Conservation (phyloP, 2,888 invertebrate species). For the Andrena trimmerana region DNA sequence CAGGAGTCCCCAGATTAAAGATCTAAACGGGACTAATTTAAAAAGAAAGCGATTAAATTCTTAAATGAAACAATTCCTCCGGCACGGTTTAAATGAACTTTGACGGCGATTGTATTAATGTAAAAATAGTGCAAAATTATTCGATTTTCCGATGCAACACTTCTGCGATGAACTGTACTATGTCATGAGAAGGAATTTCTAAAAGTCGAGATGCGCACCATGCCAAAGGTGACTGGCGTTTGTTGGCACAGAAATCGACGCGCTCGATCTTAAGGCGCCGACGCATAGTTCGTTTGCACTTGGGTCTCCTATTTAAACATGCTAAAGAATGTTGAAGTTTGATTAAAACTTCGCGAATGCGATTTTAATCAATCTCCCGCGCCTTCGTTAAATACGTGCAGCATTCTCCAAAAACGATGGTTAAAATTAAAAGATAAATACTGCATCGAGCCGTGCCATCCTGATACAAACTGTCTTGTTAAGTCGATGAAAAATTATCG, state of each 20-base stretch:
- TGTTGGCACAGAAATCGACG: slow-evolving; percentile 49
- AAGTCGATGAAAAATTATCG: neutral
- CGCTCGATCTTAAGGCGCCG: slow-evolving; percentile 29
- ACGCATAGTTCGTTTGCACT: slow-evolving; percentile 28
- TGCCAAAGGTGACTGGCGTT: slow-evolving; percentile 44
- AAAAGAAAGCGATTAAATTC: neutral
- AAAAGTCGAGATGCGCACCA: slow-evolving; percentile 14
- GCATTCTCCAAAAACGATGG: neutral
- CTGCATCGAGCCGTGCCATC: too few species aligned
- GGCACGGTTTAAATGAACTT: neutral
- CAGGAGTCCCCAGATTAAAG: too few species aligned
- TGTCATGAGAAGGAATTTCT: slow-evolving; percentile 2
- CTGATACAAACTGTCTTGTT: neutral
- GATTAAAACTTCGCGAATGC: slow-evolving; percentile 1
- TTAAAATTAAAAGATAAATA: too few species aligned
- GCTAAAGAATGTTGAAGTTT: slow-evolving; percentile 3
- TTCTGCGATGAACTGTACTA: neutral
- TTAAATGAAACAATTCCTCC: neutral
- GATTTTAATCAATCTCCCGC: neutral
- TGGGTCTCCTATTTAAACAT: slow-evolving; percentile 6
- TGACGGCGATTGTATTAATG: neutral
- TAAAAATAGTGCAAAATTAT: neutral
- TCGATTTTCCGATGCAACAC: neutral
- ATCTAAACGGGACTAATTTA: neutral
- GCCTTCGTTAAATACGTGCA: neutral